Evolutionary conservation across 2,797 vertebrate species (phyloP), one percentile per base, ranked within the genome.

Genomic region (Aphelocoma californica): DNA sequence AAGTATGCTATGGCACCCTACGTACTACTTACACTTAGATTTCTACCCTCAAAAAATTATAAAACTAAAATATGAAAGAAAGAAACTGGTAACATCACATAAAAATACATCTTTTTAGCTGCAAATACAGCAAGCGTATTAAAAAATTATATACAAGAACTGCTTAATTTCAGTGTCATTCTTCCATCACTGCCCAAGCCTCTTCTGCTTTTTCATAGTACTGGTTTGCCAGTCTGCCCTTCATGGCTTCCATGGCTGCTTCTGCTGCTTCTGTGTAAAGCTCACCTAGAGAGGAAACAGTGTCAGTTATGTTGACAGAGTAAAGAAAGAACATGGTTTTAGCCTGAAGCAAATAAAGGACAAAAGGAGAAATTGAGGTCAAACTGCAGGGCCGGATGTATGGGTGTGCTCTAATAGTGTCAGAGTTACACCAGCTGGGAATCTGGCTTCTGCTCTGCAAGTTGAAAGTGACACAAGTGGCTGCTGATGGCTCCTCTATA

Each of bases 191-290:
- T 0, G 98, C 98, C 99, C 99, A 99, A 67, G 99, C 99, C 90
- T 99, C 99, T 90, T 99, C 99, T 1, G 99, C 99, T 96, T 99
- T 99, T 98, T 99, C 97, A 94, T 99, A 99, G 97, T 99, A 99
- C 92, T 99, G 98, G 96, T 98, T 99, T 57, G 99, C 99, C 91
- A 99, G 95, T 32, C 99, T 98, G 66, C 99, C 99, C 78, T 99
- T 99, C 99, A 99, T 99, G 62, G 99, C 99, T 71, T 98, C 99
- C 98, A 98, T 99, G 3, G 99, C 99, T 8, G 98, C 98, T 90
- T 99, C 99, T 2, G 99, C 99, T 4, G 99, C 99, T 96, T 99
- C 98, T 23, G 99, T 99, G 95, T 99, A 99, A 86, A 99, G 95
- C 77, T 99, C 99, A 38, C 99, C 99, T 99, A 90, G 17, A 94